Conservation (phyloP, 2,113 vertebrate species). For the Corythornis madagascariensis region DNA sequence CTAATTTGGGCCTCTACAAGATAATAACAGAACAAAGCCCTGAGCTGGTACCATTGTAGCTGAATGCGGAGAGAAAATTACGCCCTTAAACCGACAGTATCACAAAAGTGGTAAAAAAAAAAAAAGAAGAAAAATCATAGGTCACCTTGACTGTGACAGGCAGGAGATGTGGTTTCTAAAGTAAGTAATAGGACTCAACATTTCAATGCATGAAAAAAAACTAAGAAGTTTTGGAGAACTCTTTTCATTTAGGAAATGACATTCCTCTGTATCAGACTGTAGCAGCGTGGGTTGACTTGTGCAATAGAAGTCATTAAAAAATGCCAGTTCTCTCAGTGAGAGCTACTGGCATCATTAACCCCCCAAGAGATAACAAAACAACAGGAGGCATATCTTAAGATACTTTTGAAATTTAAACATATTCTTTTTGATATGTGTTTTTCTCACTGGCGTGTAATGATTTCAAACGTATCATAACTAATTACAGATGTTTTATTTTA, state of each 20-base stretch:
- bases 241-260: neutral
- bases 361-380: neutral
- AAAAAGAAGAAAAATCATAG: neutral
- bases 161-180: neutral
- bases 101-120: neutral
- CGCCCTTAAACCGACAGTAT: neutral
- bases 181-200: neutral
- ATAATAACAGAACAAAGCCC: constrained; percentile 1
- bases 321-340: neutral
- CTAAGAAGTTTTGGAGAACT: neutral
- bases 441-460: neutral
- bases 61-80: neutral
- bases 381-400: neutral
- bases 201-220: neutral
- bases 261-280: neutral
- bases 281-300: neutral
- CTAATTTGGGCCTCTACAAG: neutral
- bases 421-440: neutral
- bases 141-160: neutral
- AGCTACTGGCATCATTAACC: constrained; percentile 23
- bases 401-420: constrained; percentile 18
- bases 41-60: neutral
- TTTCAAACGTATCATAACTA: neutral
- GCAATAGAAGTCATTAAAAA: constrained; percentile 15
- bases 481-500: neutral